These are phyloP conservation scores for Brachymystax lenok DNA, from an alignment of 2,797 vertebrate species.

Conservation along the genomic window DNA sequence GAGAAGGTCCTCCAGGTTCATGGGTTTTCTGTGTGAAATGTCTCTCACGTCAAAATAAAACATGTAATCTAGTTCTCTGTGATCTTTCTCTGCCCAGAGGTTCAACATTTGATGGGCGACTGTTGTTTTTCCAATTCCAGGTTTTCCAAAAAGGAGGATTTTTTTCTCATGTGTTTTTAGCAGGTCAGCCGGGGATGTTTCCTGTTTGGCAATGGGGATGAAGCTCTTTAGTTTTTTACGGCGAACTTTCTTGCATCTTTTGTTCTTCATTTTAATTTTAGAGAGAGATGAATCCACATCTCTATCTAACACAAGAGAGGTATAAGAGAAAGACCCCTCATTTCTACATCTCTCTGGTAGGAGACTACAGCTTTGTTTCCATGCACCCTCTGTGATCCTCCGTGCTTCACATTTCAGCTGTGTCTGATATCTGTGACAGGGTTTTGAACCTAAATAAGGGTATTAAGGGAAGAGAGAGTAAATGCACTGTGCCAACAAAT, in stretches of 20 bases:
- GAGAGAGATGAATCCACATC: neutral
- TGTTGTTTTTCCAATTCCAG: no score
- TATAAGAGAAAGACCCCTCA: neutral
- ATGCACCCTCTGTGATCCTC: neutral
- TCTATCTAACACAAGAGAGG: constrained; percentile 6
- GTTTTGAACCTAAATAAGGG: neutral
- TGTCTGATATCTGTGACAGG: neutral
- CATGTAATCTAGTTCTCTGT: no score
- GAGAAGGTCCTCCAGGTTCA: constrained; percentile 18
- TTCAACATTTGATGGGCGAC: no score
- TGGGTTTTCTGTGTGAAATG: neutral
- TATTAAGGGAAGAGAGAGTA: neutral
- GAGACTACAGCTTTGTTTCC: neutral
- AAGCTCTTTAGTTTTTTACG: neutral
- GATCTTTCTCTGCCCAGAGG: no score
- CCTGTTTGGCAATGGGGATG: neutral
- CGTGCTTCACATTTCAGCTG: constrained; percentile 1
- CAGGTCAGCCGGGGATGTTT: constrained; percentile 20
- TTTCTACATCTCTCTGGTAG: neutral
- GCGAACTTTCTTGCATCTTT: neutral
- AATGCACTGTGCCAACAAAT: neutral
- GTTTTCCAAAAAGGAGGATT: constrained; percentile 3
- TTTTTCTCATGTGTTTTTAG: constrained; percentile 6
- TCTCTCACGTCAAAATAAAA: no score
- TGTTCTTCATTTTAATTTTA: neutral